Conservation (phyloP, 2,888 invertebrate species). For the Eupeodes latifasciatus region DNA sequence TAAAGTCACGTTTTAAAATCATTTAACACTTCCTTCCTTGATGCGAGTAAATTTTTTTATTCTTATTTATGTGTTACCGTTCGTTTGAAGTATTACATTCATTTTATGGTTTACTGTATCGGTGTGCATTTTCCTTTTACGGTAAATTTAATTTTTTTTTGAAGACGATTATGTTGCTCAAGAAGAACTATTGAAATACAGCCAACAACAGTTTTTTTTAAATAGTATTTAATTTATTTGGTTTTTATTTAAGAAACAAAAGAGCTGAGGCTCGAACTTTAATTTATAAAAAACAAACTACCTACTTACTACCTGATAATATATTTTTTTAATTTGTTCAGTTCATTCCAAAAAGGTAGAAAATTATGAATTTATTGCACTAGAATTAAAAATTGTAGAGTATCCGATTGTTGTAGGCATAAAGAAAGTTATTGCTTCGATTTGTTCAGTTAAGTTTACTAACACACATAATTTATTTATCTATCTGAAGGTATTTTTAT, state of each 20-base stretch:
- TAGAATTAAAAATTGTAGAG: too few species aligned
- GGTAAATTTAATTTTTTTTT: background rate
- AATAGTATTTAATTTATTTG: too few species aligned
- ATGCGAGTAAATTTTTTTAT: background rate
- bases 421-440: too few species aligned
- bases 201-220: too few species aligned
- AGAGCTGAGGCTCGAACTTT: conserved; percentile 11
- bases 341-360: too few species aligned
- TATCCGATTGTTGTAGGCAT: too few species aligned
- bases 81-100: background rate
- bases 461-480: too few species aligned
- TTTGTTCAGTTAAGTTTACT: too few species aligned
- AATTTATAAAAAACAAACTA: background rate
- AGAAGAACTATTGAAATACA: background rate
- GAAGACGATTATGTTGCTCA: background rate
- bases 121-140: background rate
- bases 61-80: background rate
- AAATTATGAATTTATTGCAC: too few species aligned
- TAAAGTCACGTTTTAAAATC: conserved; percentile 25
- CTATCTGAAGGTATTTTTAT: too few species aligned
- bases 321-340: too few species aligned
- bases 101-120: background rate
- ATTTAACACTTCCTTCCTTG: conserved; percentile 34
- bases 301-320: too few species aligned
- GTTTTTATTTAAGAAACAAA: background rate